Evolutionary conservation across 2,113 vertebrate genomes (phyloP), one percentile per base, ranked within the genome.

Genomic region (Corynorhinus townsendii): DNA sequence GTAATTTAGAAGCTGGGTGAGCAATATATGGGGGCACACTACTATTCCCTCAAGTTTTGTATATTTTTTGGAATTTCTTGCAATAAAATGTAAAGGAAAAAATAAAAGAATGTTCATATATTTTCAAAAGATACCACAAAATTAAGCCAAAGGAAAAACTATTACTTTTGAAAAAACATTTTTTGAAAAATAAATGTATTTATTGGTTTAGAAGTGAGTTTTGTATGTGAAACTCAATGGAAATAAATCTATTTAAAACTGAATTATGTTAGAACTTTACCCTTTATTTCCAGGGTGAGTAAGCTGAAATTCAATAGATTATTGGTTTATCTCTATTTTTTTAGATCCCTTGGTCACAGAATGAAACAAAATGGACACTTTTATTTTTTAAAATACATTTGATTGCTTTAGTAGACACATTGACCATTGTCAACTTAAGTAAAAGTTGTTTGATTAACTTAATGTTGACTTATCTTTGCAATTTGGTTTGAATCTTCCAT

Each of bases 381-480:
- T 33, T 38, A 28, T 56, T 81, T 93, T 91, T 80, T 4, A 40
- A 80, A 89, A 81, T 86, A 90, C 38, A 89, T 40, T 54, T 77
- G 43, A 73, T 89, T 79, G 54, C 30, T 45, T 12, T 3, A 79
- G 19, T 64, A 77, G 71, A 85, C 47, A 83, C 17, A 90, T 5
- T n/a, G 22, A 83, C 45, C 12, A 68, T 33, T 81, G 12, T 69
- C 71, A 88, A 24, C 49, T 26, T 86, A 85, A 90, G 30, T 59
- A 71, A 71, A 66, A 40, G 22, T 89, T 47, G 24, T 73, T 80
- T 5, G 3, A 45, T 81, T 88, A 75, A 56, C 19, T 79, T 43
- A 47, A 82, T 75, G 47, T 64, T 92, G 24, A 82, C 47, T 85
- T 89, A 80, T 76, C 69, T n/a, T 92, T 92, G 17, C 43, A 91